Evolutionary conservation across 2,797 vertebrate genomes (phyloP).

Genomic region (Fringilla coelebs): DNA sequence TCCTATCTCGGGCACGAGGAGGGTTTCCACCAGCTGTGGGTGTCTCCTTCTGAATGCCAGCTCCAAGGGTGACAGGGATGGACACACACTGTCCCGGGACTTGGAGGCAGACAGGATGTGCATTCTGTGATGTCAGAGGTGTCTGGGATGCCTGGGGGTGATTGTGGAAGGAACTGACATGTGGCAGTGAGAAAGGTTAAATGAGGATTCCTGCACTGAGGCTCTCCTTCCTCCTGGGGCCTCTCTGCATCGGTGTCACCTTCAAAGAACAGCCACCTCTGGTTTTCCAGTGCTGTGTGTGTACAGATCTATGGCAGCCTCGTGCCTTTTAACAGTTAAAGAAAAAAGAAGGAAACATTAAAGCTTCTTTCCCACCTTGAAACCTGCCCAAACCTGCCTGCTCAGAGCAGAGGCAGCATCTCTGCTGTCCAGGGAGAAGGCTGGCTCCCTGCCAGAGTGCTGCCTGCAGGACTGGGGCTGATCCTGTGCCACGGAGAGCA

Average conservation of each 20-base stretch:
- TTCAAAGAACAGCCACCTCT: background rate
- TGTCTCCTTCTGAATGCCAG: background rate
- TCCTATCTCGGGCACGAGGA: background rate
- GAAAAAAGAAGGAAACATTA: background rate
- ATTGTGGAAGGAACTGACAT: rapidly evolving
- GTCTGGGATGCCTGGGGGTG: background rate
- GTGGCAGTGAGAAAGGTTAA: background rate
- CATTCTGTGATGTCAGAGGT: rapidly evolving
- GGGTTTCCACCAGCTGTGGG: background rate
- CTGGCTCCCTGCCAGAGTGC: background rate
- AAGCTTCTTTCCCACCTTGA: background rate
- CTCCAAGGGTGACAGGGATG: background rate
- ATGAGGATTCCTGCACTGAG: background rate
- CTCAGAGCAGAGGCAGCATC: rapidly evolving
- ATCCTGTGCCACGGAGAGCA: background rate
- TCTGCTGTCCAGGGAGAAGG: background rate
- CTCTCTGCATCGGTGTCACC: background rate
- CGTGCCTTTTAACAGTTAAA: background rate
- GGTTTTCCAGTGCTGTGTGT: background rate
- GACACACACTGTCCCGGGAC: background rate
- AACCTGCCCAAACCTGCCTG: background rate
- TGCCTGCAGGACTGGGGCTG: background rate
- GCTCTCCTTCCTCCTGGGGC: background rate
- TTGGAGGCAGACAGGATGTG: rapidly evolving
- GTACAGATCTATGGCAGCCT: background rate